A percentile compares a stretch with the other conserved stretches of the same genome.
Evolutionary conservation across 2,113 vertebrate genomes (phyloP).

Genomic region (Salvelinus sp.): DNA sequence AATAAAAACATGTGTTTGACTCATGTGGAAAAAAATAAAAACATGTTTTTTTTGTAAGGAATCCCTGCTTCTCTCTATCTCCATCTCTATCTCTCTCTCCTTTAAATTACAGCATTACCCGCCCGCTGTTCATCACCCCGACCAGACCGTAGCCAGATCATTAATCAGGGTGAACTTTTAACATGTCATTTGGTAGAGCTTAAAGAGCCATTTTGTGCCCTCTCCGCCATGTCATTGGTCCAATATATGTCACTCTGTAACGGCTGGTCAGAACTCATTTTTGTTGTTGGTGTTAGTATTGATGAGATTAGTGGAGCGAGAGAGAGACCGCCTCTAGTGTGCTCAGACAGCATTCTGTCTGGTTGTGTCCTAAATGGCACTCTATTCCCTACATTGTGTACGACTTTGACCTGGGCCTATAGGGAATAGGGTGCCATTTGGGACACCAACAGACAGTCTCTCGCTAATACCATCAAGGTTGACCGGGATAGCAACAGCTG

Average conservation of each 20-base stretch:
- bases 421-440: no score
- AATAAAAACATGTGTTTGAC: no score
- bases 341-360: background rate
- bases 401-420: no score
- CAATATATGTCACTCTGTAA: constrained; percentile 27
- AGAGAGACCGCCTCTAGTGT: background rate
- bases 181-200: constrained; percentile 3
- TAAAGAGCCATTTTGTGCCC: background rate
- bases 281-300: constrained; percentile 40
- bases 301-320: constrained; percentile 48
- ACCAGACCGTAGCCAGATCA: constrained; percentile 46
- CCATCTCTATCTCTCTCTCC: background rate
- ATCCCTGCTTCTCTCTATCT: background rate
- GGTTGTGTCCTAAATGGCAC: no score
- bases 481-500: constrained; percentile 10
- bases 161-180: constrained; percentile 34
- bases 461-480: constrained; percentile 45
- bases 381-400: no score
- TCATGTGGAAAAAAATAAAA: no score
- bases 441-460: constrained; percentile 5
- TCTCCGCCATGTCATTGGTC: background rate
- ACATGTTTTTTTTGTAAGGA: no score
- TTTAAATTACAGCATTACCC: constrained; percentile 6
- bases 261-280: constrained; percentile 45
- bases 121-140: background rate